These are phyloP conservation scores for Rhizomys pruinosus DNA, from an alignment of 2,113 vertebrate species.

Conservation along the genomic window DNA sequence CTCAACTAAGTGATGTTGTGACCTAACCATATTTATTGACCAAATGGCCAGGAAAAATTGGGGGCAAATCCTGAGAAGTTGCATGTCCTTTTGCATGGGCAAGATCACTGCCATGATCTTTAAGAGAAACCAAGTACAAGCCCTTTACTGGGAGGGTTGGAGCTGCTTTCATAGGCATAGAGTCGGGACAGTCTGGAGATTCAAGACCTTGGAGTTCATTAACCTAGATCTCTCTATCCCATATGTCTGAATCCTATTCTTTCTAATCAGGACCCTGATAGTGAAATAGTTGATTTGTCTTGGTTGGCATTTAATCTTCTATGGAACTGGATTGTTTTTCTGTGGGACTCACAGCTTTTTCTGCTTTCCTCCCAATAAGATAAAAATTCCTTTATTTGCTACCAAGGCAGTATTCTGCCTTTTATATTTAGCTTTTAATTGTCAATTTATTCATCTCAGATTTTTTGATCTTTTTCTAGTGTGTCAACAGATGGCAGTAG, in stretches of 20 bases:
- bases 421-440: slow-evolving; percentile 48
- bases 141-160: not conserved
- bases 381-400: slow-evolving; percentile 1
- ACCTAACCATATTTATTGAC: not conserved
- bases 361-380: not conserved
- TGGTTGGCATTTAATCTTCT: not conserved
- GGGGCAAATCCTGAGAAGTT: not conserved
- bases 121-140: not conserved
- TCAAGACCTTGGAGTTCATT: not conserved
- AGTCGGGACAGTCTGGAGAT: not conserved
- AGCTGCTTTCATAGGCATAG: not conserved
- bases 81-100: not conserved
- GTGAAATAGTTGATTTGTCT: not conserved
- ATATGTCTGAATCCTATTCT: not conserved
- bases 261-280: not conserved
- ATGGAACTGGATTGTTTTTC: not conserved
- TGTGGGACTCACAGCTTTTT: not conserved
- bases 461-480: not conserved
- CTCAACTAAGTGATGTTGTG: not conserved
- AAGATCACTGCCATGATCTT: not conserved
- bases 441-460: not conserved
- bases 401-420: not conserved
- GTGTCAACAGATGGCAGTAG: not conserved
- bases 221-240: not conserved
- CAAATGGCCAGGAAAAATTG: not conserved